Base-by-base conservation (phyloP, 2,888 invertebrate genomes). In the Arctia plantaginis region DNA sequence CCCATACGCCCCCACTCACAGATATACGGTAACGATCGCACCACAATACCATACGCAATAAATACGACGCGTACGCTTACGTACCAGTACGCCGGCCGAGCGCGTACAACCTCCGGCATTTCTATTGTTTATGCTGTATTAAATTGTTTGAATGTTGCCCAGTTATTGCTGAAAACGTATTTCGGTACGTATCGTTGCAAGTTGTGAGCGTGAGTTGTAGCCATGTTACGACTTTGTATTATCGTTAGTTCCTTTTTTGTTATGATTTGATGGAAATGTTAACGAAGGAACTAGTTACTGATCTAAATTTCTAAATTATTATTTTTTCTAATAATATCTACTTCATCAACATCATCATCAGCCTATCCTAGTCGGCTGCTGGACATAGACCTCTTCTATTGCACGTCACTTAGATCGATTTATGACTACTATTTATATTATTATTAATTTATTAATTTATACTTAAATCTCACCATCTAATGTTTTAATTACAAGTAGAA, bases 81-180 rank as follows among this genome's bases (percentile, higher is more conserved):
- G 92, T 92, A 93, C 91, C 92, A 92, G 80, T 72, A 76, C 80
- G 80, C 79, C 67, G 70, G 70, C 66, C 77, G 69, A 70, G 77
- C 77, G 77, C 71, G 74, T 77, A 92, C 91, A 90, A 87, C 86
- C 87, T 86, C 88, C 91, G 86, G 92, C 93, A 92, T 94, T 94
- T 89, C 93, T 94, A 95, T 95, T 95, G 95, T 95, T 95, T 95
- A 95, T 94, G 89, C 88, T 86, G 91, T 91, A 95, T 95, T 95
- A 94, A 95, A 95, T 95, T 95, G 95, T 93, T 94, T 92, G 92
- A 95, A 95, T 94, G 94, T 93, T 93, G 92, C 92, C 90, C 90
- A 91, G 94, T 94, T 95, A 95, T 95, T 95, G 94, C 94, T 92
- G 91, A 94, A 93, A 95, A 91, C 93, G 94, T 94, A 94, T 95